Percentiles rank a stretch among this genome's conserved stretches.
Conservation (phyloP, 2,797 vertebrate genomes). For the Calcarius lapponicus region DNA sequence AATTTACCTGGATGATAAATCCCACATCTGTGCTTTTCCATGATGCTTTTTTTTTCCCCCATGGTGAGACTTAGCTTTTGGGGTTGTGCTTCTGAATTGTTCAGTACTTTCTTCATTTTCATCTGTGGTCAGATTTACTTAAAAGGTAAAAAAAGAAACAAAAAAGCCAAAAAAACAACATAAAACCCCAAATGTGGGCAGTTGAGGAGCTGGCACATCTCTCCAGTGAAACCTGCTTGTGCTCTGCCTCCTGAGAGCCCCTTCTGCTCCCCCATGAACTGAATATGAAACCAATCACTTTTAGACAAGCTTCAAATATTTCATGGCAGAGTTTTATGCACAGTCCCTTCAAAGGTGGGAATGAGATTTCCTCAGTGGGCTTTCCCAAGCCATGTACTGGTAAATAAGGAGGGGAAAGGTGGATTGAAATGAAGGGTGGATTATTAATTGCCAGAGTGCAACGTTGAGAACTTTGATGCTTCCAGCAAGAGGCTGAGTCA, state of each 20-base stretch:
- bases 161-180: neutral
- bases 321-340: neutral
- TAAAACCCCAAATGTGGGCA: fast-evolving
- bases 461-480: neutral
- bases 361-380: neutral
- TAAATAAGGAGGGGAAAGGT: neutral
- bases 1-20: neutral
- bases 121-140: neutral
- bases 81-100: neutral
- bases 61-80: neutral
- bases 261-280: neutral
- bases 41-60: fast-evolving
- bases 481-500: neutral
- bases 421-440: neutral
- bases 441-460: neutral
- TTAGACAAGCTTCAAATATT: neutral
- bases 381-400: neutral
- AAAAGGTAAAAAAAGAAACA: neutral
- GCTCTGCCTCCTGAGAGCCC: neutral
- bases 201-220: neutral
- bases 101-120: neutral
- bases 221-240: neutral
- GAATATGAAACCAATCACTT: neutral
- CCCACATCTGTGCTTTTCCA: neutral
- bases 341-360: neutral